These are phyloP conservation scores for Neomorphus geoffroyi DNA, from an alignment of 2,797 vertebrate species.

Conservation along the genomic window DNA sequence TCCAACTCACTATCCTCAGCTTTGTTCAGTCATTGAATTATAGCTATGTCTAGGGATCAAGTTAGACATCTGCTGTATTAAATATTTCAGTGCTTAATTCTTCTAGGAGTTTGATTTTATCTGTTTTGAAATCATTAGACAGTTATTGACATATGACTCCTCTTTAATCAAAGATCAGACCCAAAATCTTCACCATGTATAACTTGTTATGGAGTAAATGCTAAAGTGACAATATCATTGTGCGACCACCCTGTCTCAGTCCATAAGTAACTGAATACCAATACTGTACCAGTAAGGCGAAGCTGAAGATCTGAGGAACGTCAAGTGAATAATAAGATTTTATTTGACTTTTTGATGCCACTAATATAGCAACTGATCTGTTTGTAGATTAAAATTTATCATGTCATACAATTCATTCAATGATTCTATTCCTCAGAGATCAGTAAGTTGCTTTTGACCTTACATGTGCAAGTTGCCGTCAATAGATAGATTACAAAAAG, in stretches of 20 bases:
- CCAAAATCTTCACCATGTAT: neutral
- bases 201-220: neutral
- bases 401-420: neutral
- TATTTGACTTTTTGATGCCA: neutral
- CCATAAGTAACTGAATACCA: neutral
- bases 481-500: neutral
- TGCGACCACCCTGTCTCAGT: neutral
- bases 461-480: neutral
- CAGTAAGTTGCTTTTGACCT: neutral
- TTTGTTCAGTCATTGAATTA: slow-evolving; percentile 53
- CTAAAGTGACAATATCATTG: neutral
- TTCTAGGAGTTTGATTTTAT: slow-evolving; percentile 24
- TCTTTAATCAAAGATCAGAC: slow-evolving; percentile 14
- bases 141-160: neutral
- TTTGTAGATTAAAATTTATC: neutral
- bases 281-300: neutral
- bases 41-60: slow-evolving; percentile 12
- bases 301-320: neutral
- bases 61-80: slow-evolving; percentile 41
- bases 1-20: neutral
- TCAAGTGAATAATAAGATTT: neutral
- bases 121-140: slow-evolving; percentile 18
- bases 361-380: neutral
- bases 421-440: neutral
- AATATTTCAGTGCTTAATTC: slow-evolving; percentile 52